Conservation (phyloP, 2,113 vertebrate species). For the Microcebus jonahi region DNA sequence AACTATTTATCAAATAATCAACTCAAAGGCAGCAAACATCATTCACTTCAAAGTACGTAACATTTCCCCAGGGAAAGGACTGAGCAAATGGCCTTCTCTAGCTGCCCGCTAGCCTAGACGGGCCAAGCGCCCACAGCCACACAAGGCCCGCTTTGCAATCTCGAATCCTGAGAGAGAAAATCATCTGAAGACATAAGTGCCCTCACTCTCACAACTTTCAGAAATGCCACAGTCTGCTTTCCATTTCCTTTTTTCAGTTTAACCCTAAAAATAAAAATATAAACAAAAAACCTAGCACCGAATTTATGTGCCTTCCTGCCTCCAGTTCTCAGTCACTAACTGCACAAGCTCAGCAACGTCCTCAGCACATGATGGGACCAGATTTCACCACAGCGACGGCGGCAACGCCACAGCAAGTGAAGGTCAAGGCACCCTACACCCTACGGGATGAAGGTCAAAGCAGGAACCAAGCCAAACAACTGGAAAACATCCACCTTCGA, state of each 20-base stretch:
- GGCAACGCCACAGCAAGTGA: rapidly evolving
- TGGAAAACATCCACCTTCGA: background rate
- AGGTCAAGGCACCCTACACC: background rate
- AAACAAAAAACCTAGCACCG: background rate
- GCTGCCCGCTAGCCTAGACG: background rate
- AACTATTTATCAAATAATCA: constrained; percentile 10
- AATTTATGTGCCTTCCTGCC: rapidly evolving
- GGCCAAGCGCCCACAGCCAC: rapidly evolving
- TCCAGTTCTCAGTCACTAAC: rapidly evolving
- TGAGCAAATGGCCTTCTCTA: background rate
- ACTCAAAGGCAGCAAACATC: constrained; percentile 39
- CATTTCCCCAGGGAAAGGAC: background rate
- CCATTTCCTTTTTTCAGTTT: background rate
- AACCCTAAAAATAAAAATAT: background rate
- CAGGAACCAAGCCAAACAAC: background rate
- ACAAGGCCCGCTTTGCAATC: no score
- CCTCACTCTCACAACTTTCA: background rate
- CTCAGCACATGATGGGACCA: rapidly evolving
- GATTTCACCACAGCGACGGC: rapidly evolving
- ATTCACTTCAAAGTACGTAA: constrained; percentile 6
- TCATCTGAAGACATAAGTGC: rapidly evolving
- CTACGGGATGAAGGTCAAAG: no score
- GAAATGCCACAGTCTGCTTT: background rate
- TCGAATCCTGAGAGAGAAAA: background rate
- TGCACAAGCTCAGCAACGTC: background rate